phyloP scores from a whole-genome alignment of 2,113 vertebrate species.

The Sciurus niger region DNA sequence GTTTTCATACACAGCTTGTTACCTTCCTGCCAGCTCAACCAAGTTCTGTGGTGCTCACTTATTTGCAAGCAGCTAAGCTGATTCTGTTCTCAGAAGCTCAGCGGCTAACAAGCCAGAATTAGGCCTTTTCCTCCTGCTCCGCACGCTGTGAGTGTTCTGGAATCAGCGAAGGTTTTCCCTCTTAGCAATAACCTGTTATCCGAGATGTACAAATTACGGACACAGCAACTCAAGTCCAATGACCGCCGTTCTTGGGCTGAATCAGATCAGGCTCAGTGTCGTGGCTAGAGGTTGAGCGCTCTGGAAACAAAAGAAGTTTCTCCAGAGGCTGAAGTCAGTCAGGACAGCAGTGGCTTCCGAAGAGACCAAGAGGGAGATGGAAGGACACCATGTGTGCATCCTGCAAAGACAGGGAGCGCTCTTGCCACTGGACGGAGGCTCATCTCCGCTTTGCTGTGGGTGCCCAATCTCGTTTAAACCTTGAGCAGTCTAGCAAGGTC shows the following conservation, averaged over 20 bases:
- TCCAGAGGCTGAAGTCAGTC: background rate
- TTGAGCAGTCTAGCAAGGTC: background rate
- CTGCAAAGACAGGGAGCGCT: background rate
- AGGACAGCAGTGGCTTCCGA: background rate
- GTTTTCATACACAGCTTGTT: constrained; percentile 87
- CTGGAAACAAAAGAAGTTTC: constrained; percentile 51
- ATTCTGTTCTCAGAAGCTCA: constrained; percentile 77
- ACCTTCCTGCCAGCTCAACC: constrained; percentile 82
- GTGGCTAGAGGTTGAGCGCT: constrained; percentile 29
- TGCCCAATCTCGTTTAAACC: background rate
- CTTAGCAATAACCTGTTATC: constrained; percentile 65
- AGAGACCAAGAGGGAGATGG: fast-evolving
- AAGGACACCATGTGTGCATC: fast-evolving
- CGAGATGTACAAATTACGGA: constrained; percentile 52
- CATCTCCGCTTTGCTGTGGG: background rate
- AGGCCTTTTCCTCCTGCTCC: constrained; percentile 73
- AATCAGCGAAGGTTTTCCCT: constrained; percentile 64
- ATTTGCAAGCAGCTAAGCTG: constrained; percentile 86
- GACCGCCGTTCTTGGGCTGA: constrained; percentile 27
- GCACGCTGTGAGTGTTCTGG: constrained; percentile 73
- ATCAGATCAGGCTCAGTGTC: constrained; percentile 63
- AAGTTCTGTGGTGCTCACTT: constrained; percentile 75
- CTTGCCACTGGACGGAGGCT: fast-evolving
- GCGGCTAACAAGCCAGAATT: constrained; percentile 77
- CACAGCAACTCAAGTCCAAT: constrained; percentile 43